Evolutionary conservation across 2,797 vertebrate genomes (phyloP), one percentile per base, ranked within the genome.

Genomic region (Enteromius unitaeniatus): DNA sequence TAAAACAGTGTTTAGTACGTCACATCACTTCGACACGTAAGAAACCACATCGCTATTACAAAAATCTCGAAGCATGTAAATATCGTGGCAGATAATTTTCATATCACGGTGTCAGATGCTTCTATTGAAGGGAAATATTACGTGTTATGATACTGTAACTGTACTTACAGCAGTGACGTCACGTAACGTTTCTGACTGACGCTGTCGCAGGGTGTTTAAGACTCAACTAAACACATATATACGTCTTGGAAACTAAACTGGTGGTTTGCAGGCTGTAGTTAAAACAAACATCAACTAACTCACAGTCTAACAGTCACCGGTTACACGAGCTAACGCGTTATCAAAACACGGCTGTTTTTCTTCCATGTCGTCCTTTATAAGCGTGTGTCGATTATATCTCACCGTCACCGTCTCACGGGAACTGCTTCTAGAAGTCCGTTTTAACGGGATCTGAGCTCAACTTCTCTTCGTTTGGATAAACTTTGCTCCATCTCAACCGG

Each of bases 401-500:
- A 83, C 82, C 82, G 64, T 78, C 23, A 19, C 3, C 21, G 5
- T 37, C 17, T 58, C 23, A 13, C 65, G 37, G 40, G 64, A 47
- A 70, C 70, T 40, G 51, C 26, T 15, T 70, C 1, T 37, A 42
- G 15, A 21, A 67, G 0, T 75, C 34, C 2, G 60, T 49, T 47
- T 23, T 49, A 68, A 42, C 26, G 45, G 72, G 14, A 42, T 76
- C 31, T 40, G 45, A 37, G 21, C 28, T 6, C 51, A 69, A 69
- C 40, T 70, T 72, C 37, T 17, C 26, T 37, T 62, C 82, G 55
- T 60, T 62, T 19, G 10, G 14, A 58, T 15, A 84, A 84, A 84
- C 82, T 84, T 78, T 60, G 49, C 65, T 83, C 53, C 84, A 81
- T 86, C 40, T 82, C 77, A 78, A 58, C 76, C 72, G 77, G 84